phyloP scores from a whole-genome alignment of 2,888 invertebrate species.

The Cephus pygmeus region DNA sequence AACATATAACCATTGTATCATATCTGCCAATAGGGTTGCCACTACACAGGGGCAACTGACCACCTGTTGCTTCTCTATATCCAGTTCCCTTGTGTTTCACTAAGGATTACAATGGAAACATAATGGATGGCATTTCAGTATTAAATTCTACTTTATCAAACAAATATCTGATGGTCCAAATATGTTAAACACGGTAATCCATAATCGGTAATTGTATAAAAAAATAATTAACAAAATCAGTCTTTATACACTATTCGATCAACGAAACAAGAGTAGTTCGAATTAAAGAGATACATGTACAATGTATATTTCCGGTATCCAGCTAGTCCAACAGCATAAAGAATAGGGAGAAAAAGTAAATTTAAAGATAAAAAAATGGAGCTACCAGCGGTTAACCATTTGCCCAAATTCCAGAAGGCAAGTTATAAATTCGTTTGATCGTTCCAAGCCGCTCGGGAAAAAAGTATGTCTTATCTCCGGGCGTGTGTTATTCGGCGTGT shows the following conservation, averaged over 20 bases:
- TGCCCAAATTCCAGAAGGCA: conserved; percentile 31
- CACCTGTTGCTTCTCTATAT: background rate
- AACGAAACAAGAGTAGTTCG: background rate
- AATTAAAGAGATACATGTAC: background rate
- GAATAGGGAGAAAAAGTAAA: background rate
- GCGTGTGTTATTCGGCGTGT: conserved; percentile 39
- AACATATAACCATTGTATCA: background rate
- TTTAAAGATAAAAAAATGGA: background rate
- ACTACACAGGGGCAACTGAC: background rate
- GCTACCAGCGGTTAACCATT: background rate
- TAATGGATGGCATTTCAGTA: background rate
- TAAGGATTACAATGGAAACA: background rate
- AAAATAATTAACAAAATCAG: no score
- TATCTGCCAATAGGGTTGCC: background rate
- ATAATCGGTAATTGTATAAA: background rate
- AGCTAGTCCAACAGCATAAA: background rate
- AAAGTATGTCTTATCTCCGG: conserved; percentile 51
- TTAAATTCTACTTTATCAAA: background rate
- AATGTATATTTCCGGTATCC: background rate
- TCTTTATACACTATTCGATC: no score
- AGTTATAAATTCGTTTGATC: conserved; percentile 45
- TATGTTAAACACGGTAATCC: background rate
- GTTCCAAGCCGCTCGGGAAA: conserved; percentile 45
- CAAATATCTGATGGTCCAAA: background rate
- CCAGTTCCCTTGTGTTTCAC: background rate